Percentiles rank a stretch among this genome's conserved stretches.
These are phyloP conservation scores for Prionailurus viverrinus DNA, from an alignment of 2,113 vertebrate genomes.

Conservation along the genomic window DNA sequence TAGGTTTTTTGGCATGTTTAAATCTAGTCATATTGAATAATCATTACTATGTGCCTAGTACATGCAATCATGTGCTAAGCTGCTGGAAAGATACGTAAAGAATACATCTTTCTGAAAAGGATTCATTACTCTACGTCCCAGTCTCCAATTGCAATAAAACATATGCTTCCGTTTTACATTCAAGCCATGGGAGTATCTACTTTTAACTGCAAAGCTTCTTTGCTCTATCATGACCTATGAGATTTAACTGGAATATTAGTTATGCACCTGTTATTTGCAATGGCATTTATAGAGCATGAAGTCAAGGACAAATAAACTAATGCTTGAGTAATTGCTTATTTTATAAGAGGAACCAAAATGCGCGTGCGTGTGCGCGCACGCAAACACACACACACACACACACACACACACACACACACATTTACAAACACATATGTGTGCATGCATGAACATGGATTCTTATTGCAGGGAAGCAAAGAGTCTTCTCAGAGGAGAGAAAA, in stretches of 20 bases:
- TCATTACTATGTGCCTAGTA: not conserved
- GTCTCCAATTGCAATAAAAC: not conserved
- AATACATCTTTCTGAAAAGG: not conserved
- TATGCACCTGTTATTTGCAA: not conserved
- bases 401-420: not conserved
- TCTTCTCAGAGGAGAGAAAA: not conserved
- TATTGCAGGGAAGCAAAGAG: not conserved
- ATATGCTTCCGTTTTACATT: not conserved
- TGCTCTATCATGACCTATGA: not conserved
- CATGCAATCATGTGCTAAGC: not conserved
- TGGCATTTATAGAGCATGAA: constrained; percentile 13
- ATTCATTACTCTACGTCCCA: not conserved
- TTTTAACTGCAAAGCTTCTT: constrained; percentile 27
- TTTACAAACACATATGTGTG: not conserved
- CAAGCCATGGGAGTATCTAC: not conserved
- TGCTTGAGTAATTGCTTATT: not conserved
- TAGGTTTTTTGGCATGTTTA: not conserved
- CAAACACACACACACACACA: not conserved
- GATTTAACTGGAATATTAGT: constrained; percentile 28
- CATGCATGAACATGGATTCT: not conserved
- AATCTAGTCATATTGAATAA: constrained; percentile 6
- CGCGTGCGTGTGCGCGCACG: rapidly evolving
- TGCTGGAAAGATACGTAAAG: not conserved
- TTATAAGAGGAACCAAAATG: not conserved
- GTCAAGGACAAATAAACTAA: constrained; percentile 3